phyloP scores from a whole-genome alignment of 2,113 vertebrate genomes.

The Platysteira castanea region DNA sequence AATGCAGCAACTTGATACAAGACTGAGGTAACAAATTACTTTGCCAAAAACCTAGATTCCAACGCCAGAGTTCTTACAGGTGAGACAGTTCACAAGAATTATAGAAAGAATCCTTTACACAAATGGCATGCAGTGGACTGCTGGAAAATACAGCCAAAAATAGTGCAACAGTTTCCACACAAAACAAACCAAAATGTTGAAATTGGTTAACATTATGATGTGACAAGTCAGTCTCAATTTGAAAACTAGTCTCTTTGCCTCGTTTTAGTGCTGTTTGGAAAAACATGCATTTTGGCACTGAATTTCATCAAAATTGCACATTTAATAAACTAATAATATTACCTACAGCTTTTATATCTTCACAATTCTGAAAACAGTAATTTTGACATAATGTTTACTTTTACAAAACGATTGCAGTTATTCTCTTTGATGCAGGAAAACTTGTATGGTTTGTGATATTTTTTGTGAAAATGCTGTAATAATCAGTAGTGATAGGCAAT shows the following conservation, averaged over 20 bases:
- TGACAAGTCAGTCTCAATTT: constrained; percentile 42
- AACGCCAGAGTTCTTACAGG: constrained; percentile 44
- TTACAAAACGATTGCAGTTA: not conserved
- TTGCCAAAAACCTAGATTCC: constrained; percentile 73
- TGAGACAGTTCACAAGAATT: constrained; percentile 66
- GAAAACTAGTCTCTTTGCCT: constrained; percentile 62
- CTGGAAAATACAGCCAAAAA: constrained; percentile 57
- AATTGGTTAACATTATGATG: constrained; percentile 52
- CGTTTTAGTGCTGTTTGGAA: constrained; percentile 70
- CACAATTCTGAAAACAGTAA: not conserved
- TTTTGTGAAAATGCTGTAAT: not conserved
- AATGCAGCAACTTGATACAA: constrained; percentile 80
- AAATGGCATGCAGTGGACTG: constrained; percentile 74
- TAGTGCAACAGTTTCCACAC: constrained; percentile 69
- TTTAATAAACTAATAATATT: constrained; percentile 49
- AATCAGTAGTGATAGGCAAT: not conserved
- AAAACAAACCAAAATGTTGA: constrained; percentile 62
- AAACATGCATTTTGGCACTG: constrained; percentile 78
- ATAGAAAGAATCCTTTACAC: constrained; percentile 64
- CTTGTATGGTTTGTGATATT: not conserved
- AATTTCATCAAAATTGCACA: constrained; percentile 34
- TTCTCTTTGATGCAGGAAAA: not conserved
- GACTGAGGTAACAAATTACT: constrained; percentile 84
- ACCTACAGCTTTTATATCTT: not conserved
- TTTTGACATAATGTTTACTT: constrained; percentile 1